Conservation (phyloP, 35 echinoderm and acorn worm genomes). For the Apostichopus japonicus region DNA sequence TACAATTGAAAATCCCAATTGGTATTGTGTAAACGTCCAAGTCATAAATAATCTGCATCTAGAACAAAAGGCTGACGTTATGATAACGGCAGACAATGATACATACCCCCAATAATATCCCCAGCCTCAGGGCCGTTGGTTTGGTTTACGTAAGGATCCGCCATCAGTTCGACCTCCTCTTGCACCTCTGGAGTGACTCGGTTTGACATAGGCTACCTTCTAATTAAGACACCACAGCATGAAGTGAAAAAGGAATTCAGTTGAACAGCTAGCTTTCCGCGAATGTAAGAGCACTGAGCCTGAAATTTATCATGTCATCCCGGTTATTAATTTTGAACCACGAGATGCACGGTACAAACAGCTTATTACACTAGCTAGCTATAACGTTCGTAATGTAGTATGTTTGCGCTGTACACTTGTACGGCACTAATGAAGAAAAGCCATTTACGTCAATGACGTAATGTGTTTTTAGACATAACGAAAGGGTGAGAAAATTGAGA, state of each 20-base stretch:
- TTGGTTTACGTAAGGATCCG: constrained; percentile 51
- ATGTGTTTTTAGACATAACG: too few relatives aligned
- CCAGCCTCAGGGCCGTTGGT: constrained; percentile 42
- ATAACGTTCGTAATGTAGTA: neutral
- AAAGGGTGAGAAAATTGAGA: too few relatives aligned
- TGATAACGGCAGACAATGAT: too few relatives aligned
- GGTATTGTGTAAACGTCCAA: too few relatives aligned
- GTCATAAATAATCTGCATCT: too few relatives aligned
- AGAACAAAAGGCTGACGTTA: too few relatives aligned
- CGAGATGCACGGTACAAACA: neutral
- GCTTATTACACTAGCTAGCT: neutral
- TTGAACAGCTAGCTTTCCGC: neutral
- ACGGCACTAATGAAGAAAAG: too few relatives aligned
- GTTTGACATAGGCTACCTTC: constrained; percentile 66
- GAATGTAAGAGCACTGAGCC: constrained; percentile 14
- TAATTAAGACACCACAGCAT: constrained; percentile 41
- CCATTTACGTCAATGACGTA: too few relatives aligned
- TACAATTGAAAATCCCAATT: too few relatives aligned
- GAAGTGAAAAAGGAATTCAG: constrained; percentile 19
- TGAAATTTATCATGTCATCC: constrained; percentile 43
- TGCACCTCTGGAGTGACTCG: constrained; percentile 60
- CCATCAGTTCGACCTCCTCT: constrained; percentile 70
- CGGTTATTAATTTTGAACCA: constrained; percentile 35
- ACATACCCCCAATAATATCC: constrained; percentile 46
- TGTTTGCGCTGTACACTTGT: too few relatives aligned